Conservation (phyloP, 1,140 invertebrate genomes). For the Cydia strobilella region DNA sequence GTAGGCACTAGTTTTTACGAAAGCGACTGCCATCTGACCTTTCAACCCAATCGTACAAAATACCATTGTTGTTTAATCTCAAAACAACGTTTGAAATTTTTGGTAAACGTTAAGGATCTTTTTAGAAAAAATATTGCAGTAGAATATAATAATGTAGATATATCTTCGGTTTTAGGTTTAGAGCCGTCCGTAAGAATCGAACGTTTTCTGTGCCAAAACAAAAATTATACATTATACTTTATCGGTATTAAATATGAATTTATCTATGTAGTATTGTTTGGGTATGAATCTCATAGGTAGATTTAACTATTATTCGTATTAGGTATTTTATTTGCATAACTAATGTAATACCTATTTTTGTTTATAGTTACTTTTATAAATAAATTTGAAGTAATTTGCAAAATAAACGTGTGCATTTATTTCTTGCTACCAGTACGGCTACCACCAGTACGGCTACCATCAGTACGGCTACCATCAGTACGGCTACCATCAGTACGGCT, state of each 20-base stretch:
- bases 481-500: background rate
- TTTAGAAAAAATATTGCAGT: background rate
- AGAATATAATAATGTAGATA: conserved; percentile 1
- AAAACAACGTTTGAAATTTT: background rate
- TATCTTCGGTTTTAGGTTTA: conserved; percentile 43
- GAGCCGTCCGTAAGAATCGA: conserved; percentile 47
- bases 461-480: no score
- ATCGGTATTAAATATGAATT: conserved; percentile 38
- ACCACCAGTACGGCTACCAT: background rate
- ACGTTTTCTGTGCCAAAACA: conserved; percentile 50
- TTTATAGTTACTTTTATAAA: conserved; percentile 69
- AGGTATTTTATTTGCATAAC: conserved; percentile 38
- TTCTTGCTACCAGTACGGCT: conserved; percentile 23
- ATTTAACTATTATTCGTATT: conserved; percentile 16
- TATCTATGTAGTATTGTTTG: conserved; percentile 36
- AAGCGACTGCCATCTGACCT: no score
- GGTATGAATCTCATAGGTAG: conserved; percentile 22
- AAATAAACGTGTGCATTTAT: conserved; percentile 45
- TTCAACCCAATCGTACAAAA: no score
- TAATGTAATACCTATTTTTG: conserved; percentile 47
- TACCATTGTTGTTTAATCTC: no score
- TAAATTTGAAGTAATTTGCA: conserved; percentile 64
- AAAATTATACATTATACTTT: conserved; percentile 41
- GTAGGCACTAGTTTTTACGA: no score
- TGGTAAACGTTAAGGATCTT: background rate